These are phyloP conservation scores for Acleris holmiana DNA, from an alignment of 2,888 invertebrate species.

Conservation along the genomic window DNA sequence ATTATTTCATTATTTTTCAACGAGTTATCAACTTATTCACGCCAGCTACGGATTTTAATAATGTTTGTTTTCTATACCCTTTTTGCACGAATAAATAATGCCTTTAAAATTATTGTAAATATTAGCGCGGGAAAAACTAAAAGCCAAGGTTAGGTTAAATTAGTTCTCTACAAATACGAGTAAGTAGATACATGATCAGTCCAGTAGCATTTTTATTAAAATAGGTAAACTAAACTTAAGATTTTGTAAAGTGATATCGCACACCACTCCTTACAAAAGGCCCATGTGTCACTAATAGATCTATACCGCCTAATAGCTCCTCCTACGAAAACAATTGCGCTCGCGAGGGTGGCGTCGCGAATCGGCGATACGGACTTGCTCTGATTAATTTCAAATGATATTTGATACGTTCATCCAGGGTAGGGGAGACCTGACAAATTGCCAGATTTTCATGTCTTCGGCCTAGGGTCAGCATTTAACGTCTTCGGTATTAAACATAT, in stretches of 20 bases:
- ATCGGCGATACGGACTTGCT: slow-evolving; percentile 50
- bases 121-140: too few species aligned
- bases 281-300: background rate
- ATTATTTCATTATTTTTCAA: too few species aligned
- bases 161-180: too few species aligned
- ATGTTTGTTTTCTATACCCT: too few species aligned
- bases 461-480: slow-evolving; percentile 56
- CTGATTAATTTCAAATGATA: slow-evolving; percentile 79
- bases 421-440: slow-evolving; percentile 75
- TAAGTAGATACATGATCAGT: too few species aligned
- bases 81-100: too few species aligned
- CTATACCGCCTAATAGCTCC: slow-evolving; percentile 20
- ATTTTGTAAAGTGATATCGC: background rate
- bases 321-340: slow-evolving; percentile 32
- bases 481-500: slow-evolving; percentile 62
- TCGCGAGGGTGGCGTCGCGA: slow-evolving; percentile 23
- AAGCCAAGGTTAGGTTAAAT: too few species aligned
- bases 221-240: too few species aligned
- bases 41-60: too few species aligned
- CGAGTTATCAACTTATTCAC: too few species aligned
- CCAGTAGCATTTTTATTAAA: too few species aligned
- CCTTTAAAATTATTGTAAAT: too few species aligned
- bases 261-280: background rate
- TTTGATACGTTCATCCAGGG: slow-evolving; percentile 75
- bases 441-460: slow-evolving; percentile 69